Evolutionary conservation across 1,140 invertebrate species (phyloP).

Genomic region (Halesus radiatus): DNA sequence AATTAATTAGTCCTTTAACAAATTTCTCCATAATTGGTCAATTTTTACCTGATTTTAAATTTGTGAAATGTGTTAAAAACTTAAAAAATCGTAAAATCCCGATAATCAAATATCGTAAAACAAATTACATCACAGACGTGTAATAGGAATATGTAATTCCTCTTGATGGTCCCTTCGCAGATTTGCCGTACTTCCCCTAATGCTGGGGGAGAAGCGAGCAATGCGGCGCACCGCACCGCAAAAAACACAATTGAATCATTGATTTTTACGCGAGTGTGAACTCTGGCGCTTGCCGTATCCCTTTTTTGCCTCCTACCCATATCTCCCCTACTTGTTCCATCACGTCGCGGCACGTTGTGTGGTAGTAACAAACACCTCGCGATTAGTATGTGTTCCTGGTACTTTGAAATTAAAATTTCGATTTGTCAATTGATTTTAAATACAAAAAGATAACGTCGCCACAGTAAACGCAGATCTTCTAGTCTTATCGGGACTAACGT

Average conservation of each 20-base stretch:
- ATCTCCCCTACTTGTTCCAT: constrained; percentile 35
- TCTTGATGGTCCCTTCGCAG: constrained; percentile 6
- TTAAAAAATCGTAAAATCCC: neutral
- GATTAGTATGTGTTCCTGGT: constrained; percentile 19
- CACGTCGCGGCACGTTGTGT: constrained; percentile 25
- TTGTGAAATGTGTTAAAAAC: no score
- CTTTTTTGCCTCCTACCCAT: constrained; percentile 32
- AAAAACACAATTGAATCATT: constrained; percentile 59
- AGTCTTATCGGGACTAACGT: no score
- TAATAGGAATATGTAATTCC: neutral
- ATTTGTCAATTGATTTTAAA: no score
- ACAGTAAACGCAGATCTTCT: no score
- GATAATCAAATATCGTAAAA: constrained; percentile 6
- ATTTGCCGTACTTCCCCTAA: constrained; percentile 34
- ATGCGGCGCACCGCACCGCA: constrained; percentile 45
- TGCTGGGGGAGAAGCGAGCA: constrained; percentile 35
- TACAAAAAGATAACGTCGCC: no score
- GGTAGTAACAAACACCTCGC: constrained; percentile 10
- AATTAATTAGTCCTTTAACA: no score
- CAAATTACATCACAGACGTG: constrained; percentile 18
- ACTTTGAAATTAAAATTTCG: neutral
- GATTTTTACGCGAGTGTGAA: constrained; percentile 58
- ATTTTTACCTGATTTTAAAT: no score
- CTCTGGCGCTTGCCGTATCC: constrained; percentile 49
- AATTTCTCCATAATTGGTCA: no score